Evolutionary conservation across 2,113 vertebrate genomes (phyloP), one percentile per base, ranked within the genome.

Genomic region (Eulacestoma nigropectus): DNA sequence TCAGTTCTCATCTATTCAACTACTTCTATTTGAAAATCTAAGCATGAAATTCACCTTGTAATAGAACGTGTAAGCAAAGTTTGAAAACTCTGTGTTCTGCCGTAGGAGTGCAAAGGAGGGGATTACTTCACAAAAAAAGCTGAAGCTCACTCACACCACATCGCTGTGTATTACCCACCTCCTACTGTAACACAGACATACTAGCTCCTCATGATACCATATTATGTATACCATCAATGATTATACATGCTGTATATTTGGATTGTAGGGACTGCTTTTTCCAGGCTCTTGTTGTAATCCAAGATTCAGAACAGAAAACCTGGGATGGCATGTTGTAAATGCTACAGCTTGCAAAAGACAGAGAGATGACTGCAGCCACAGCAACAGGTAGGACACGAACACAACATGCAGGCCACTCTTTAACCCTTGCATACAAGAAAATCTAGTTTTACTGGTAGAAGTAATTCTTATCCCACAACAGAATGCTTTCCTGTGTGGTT

Each of bases 301-400:
- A 56, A 42, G 64, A n/a, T 29, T 90, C 23, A n/a, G 41, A 69
- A 52, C 7, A 85, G 30, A 21, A 91, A 52, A 75, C 18, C 23
- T n/a, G 20, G 3, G 4, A 5, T n/a, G 8, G 27, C 12, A 39
- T 1, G 0, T 1, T 65, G 25, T 25, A 67, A 91, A 75, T 35
- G 32, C 27, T 65, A 64, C 39, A 50, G n/a, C 55, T 84, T 69
- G 33, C 39, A 81, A 78, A 72, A 63, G 26, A 56, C 1, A 2
- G 15, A 64, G 42, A 60, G 22, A 25, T 32, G 10, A 79, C 18
- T 49, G n/a, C 33, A 84, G 35, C 22, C 26, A 59, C 42, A 70
- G 11, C 30, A 56, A 17, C 35, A 42, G 7, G 22, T 4, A 78
- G 13, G 29, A 86, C 35, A 52, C 6, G 57, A 72, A 33, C 14